These are phyloP conservation scores for Amblyraja radiata DNA, from an alignment of 2,797 vertebrate species.

Conservation along the genomic window DNA sequence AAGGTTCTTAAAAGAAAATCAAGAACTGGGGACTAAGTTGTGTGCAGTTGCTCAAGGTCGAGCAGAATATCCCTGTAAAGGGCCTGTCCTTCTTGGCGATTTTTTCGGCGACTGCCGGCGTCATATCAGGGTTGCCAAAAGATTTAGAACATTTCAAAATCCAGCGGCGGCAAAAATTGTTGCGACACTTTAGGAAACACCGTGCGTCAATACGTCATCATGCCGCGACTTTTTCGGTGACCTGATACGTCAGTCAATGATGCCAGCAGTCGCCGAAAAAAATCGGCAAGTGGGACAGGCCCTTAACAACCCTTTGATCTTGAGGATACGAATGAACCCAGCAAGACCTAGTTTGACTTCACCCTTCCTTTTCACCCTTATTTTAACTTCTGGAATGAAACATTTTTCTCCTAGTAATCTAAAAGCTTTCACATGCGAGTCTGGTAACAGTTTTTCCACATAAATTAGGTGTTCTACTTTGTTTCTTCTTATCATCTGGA, in stretches of 20 bases:
- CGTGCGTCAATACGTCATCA: too few relatives aligned
- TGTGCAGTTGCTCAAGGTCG: background rate
- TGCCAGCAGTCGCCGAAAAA: too few relatives aligned
- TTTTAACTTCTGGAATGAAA: background rate
- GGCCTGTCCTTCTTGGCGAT: too few relatives aligned
- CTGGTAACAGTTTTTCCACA: background rate
- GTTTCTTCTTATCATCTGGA: background rate
- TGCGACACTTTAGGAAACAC: too few relatives aligned
- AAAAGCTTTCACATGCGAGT: background rate
- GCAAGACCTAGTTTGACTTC: background rate
- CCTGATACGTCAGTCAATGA: too few relatives aligned
- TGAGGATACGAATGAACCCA: background rate
- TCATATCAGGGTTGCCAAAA: too few relatives aligned
- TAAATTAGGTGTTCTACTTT: background rate
- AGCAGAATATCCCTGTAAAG: background rate
- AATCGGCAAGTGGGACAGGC: too few relatives aligned
- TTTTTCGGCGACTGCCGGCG: too few relatives aligned
- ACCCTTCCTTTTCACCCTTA: background rate
- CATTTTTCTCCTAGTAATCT: background rate
- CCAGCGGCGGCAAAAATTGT: too few relatives aligned
- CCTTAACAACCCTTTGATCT: background rate
- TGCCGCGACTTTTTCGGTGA: too few relatives aligned
- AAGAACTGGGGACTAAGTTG: background rate
- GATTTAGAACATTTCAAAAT: too few relatives aligned
- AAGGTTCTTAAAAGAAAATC: background rate